Evolutionary conservation across 1,140 invertebrate species (phyloP).

Genomic region (Laodelphax striatellus): DNA sequence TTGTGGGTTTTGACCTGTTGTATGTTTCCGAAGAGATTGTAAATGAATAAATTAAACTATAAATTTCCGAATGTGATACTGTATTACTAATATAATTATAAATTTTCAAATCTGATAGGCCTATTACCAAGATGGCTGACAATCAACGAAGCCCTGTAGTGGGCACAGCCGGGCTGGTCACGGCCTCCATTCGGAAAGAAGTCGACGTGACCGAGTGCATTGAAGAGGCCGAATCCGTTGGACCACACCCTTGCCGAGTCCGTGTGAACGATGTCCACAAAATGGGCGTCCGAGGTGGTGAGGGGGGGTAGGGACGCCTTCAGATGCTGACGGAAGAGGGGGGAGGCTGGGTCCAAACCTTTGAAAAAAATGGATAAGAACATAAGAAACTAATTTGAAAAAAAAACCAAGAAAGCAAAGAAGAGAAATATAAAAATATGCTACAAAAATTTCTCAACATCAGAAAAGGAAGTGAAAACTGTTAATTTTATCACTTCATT

Average conservation of each 20-base stretch:
- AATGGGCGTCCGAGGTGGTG: conserved; percentile 33
- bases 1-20: too few relatives aligned
- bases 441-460: too few relatives aligned
- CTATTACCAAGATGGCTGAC: conserved; percentile 33
- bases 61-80: too few relatives aligned
- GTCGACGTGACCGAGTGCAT: conserved; percentile 50
- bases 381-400: neutral
- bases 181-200: conserved; percentile 63
- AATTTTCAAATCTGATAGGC: too few relatives aligned
- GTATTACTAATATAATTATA: too few relatives aligned
- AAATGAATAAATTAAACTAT: too few relatives aligned
- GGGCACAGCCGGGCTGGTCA: conserved; percentile 54
- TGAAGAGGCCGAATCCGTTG: conserved; percentile 31
- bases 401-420: too few relatives aligned
- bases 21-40: too few relatives aligned
- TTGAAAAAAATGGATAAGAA: neutral
- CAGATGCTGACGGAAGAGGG: conserved; percentile 46
- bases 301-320: conserved; percentile 30
- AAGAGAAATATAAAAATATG: too few relatives aligned
- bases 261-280: conserved; percentile 41
- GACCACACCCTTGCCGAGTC: conserved; percentile 30
- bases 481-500: too few relatives aligned
- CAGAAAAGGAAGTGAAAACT: too few relatives aligned
- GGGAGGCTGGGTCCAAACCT: conserved; percentile 58
- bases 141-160: conserved; percentile 38